Evolutionary conservation across 2,888 invertebrate genomes (phyloP).

Genomic region (Cinara cedri): DNA sequence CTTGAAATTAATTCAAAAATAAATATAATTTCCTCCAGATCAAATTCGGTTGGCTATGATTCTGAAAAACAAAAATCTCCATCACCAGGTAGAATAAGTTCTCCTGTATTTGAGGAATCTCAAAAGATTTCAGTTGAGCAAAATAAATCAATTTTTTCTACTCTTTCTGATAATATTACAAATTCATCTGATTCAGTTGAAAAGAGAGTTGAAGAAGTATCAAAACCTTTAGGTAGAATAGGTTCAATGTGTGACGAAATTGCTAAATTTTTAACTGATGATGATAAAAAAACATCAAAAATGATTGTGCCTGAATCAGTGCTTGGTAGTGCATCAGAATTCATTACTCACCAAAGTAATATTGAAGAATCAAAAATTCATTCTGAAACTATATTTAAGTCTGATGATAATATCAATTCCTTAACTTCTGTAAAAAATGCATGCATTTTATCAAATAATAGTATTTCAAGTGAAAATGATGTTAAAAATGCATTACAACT

Average conservation of each 20-base stretch:
- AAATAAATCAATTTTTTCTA: background rate
- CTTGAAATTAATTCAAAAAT: background rate
- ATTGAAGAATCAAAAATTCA: background rate
- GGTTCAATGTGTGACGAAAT: slow-evolving; percentile 40
- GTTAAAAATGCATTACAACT: background rate
- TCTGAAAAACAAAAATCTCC: slow-evolving; percentile 2
- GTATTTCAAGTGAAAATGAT: background rate
- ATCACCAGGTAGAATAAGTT: background rate
- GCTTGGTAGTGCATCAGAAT: background rate
- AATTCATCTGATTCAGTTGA: slow-evolving; percentile 64
- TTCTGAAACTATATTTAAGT: background rate
- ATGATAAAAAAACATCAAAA: slow-evolving; percentile 24
- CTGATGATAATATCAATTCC: background rate
- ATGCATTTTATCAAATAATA: background rate
- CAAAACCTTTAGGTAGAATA: slow-evolving; percentile 36
- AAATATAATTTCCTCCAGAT: background rate
- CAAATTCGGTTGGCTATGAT: background rate
- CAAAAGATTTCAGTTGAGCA: background rate
- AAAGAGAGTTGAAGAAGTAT: slow-evolving; percentile 64
- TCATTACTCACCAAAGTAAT: background rate
- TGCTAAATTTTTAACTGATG: slow-evolving; percentile 36
- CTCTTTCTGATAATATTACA: background rate
- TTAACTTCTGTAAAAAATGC: background rate
- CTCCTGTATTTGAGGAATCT: background rate
- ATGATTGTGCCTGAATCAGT: background rate